Conservation (phyloP, 2,113 vertebrate genomes). For the Ranitomeya imitator region DNA sequence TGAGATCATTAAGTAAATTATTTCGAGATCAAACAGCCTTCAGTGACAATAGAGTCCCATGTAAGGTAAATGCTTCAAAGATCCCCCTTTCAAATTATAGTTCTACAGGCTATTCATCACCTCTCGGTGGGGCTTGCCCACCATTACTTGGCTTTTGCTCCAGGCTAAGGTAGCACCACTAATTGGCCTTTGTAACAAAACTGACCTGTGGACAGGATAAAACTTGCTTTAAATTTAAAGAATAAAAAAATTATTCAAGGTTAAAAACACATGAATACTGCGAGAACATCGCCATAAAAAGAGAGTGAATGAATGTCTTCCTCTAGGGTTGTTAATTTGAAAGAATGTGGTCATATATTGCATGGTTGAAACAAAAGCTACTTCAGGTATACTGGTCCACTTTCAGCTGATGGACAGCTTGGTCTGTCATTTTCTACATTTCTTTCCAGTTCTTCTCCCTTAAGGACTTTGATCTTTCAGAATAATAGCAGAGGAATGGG, state of each 20-base stretch:
- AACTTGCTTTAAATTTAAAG: conserved; percentile 89
- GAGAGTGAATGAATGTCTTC: conserved; percentile 79
- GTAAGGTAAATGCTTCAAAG: conserved; percentile 98
- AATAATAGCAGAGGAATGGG: conserved; percentile 76
- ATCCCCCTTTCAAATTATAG: conserved; percentile 91
- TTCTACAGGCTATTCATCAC: conserved; percentile 88
- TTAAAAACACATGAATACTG: conserved; percentile 82
- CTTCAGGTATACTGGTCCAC: conserved; percentile 72
- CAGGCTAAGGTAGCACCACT: conserved; percentile 97
- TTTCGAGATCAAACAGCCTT: conserved; percentile 99
- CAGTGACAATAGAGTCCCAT: conserved; percentile 96
- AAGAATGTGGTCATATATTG: conserved; percentile 76
- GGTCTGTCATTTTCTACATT: conserved; percentile 73
- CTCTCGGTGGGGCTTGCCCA: conserved; percentile 86
- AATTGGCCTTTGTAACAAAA: conserved; percentile 99
- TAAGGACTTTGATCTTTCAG: conserved; percentile 76
- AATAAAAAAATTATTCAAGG: conserved; percentile 88
- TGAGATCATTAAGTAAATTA: conserved; percentile 99
- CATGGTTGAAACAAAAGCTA: conserved; percentile 73
- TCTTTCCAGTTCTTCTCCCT: conserved; percentile 67
- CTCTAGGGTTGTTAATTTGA: conserved; percentile 72
- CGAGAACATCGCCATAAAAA: conserved; percentile 75
- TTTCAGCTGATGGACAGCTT: conserved; percentile 71
- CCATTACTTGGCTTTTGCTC: conserved; percentile 94
- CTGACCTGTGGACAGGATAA: conserved; percentile 96